phyloP scores from a whole-genome alignment of 2,888 invertebrate genomes.

The Drosophila ezoana region DNA sequence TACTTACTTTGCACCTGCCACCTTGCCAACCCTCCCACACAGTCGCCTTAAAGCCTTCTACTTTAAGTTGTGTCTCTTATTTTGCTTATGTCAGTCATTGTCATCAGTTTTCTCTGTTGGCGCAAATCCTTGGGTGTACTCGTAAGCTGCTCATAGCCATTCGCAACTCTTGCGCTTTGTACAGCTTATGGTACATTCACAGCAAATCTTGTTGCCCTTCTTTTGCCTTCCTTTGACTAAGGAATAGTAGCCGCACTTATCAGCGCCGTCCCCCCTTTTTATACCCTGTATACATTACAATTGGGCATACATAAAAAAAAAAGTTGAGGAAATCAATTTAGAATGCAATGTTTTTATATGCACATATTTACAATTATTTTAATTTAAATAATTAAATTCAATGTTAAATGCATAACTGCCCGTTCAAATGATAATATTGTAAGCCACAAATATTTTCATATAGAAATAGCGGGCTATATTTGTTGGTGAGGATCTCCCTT shows the following conservation, averaged over 20 bases:
- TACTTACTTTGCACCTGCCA: slow-evolving; percentile 30
- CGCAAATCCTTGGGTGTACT: slow-evolving; percentile 43
- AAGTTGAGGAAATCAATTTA: neutral
- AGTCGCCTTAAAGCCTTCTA: slow-evolving; percentile 20
- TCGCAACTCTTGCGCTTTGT: slow-evolving; percentile 50
- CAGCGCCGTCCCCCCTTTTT: neutral
- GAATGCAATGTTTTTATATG: too few relatives aligned
- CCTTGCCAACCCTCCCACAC: slow-evolving; percentile 1
- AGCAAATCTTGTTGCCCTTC: slow-evolving; percentile 36
- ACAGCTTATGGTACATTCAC: slow-evolving; percentile 67
- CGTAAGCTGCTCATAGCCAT: slow-evolving; percentile 46
- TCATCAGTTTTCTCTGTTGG: slow-evolving; percentile 41
- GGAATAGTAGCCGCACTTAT: slow-evolving; percentile 11
- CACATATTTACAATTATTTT: too few relatives aligned
- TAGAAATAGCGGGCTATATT: too few relatives aligned
- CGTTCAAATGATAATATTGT: too few relatives aligned
- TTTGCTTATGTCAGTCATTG: slow-evolving; percentile 36
- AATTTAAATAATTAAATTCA: too few relatives aligned
- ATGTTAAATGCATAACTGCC: too few relatives aligned
- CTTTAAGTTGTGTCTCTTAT: slow-evolving; percentile 21
- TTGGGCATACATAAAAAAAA: neutral
- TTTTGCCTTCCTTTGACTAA: slow-evolving; percentile 6
- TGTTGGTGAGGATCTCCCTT: too few relatives aligned
- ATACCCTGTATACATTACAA: slow-evolving; percentile 9
- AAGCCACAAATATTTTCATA: too few relatives aligned